Base-by-base conservation (phyloP, 2,888 invertebrate species). In the Creontiades dilutus region DNA sequence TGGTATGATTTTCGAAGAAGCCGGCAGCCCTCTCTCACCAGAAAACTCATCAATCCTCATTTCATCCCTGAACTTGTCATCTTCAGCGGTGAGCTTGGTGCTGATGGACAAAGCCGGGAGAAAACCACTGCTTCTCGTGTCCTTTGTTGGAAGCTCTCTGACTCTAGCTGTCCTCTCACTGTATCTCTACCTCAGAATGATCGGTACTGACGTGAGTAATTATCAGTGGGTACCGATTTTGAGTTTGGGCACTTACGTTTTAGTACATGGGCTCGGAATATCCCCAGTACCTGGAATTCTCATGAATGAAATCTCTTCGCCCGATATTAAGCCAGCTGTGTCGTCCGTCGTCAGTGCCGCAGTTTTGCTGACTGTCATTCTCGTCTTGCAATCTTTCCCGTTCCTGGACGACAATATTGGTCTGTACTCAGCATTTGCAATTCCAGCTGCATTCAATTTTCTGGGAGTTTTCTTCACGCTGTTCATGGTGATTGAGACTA, bases 31-130 rank as follows among this genome's bases (percentile, higher is more conserved):
- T 46, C 46, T 86, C 13, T 75, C 28, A 12, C 76, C 86, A 7
- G 46, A 75, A 14, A 52, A 86, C 27, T 86, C 86, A 16, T 37
- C 86, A 12, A 86, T 86, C 4, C 19, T 86, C 19, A 75, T 27
- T 19, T 46, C 86, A 23, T 11, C 23, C 9, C 46, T 75, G 12
- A 28, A 19, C 12, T 12, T 86, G 1, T 11, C n/a, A 11, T 23
- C 86, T 47, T 37, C 86, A 19, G n/a, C 47, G 1, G 16, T 75
- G 11, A 55, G 23, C 16, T 9, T 68, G 46, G 52, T 86, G 13
- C 19, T 86, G 11, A 75, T 86, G 52, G 86, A 86, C 76, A 86
- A 46, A 75, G 23, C 23, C n/a, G 86, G 86, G 0, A n/a, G 86
- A 23, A 86, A 86, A 68, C 68, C 47, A 14, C 23, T 61, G 47